phyloP scores from a whole-genome alignment of 2,888 invertebrate species.

The Pachycephus smyrnensis region DNA sequence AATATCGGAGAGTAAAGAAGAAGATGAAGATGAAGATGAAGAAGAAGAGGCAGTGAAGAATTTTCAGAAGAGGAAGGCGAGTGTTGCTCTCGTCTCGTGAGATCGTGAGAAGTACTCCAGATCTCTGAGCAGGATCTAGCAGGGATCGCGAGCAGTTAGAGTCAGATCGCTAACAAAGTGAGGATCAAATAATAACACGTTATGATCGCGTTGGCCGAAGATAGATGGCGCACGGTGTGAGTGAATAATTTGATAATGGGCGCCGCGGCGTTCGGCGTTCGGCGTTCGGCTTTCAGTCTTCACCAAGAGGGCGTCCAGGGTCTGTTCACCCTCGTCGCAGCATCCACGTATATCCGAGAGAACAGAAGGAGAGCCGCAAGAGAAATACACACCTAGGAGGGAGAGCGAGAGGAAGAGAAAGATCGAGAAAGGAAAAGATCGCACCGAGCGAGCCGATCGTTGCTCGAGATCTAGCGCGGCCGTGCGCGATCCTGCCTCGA shows the following conservation, averaged over 20 bases:
- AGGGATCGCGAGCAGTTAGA: constrained; percentile 42
- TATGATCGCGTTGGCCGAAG: constrained; percentile 58
- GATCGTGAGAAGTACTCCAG: constrained; percentile 60
- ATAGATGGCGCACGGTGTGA: constrained; percentile 62
- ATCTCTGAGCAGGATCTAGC: constrained; percentile 53
- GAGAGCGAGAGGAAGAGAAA: constrained; percentile 27
- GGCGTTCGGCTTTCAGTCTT: constrained; percentile 20
- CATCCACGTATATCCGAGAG: not conserved
- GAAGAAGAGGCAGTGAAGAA: not conserved
- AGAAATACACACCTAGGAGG: constrained; percentile 10
- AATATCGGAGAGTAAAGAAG: not conserved
- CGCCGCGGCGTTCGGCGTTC: constrained; percentile 37
- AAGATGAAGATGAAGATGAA: no score
- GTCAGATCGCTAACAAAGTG: constrained; percentile 63
- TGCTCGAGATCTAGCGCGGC: constrained; percentile 54
- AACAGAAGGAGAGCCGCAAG: constrained; percentile 1
- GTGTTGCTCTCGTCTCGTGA: constrained; percentile 8
- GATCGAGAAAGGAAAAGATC: constrained; percentile 45
- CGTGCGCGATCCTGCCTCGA: constrained; percentile 26
- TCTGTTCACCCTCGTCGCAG: constrained; percentile 22
- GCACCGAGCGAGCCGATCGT: constrained; percentile 41
- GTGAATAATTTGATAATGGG: constrained; percentile 66
- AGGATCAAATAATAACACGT: constrained; percentile 66
- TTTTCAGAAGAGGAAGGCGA: not conserved
- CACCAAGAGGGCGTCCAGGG: constrained; percentile 34